A percentile compares a stretch with the other conserved stretches of the same genome.
Conservation (phyloP, 2,888 invertebrate species). For the Kuschelorhynchus macadamiae region DNA sequence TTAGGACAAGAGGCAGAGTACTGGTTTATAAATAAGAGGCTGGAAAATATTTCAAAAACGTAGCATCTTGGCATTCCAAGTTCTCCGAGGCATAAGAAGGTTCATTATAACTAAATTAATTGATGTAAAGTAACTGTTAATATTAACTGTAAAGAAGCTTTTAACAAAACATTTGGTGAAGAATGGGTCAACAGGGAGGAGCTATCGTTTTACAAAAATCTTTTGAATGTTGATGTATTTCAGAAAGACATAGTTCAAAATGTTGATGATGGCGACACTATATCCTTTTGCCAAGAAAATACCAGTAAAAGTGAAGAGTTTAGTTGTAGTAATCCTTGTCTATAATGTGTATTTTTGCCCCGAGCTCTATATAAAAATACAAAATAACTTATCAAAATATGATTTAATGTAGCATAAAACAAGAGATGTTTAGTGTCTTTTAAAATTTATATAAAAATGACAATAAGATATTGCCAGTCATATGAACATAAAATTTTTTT, state of each 20-base stretch:
- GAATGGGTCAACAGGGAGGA: conserved; percentile 8
- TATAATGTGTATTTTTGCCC: neutral
- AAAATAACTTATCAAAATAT: too few species aligned
- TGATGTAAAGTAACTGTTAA: conserved; percentile 11
- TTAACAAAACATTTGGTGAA: conserved; percentile 4
- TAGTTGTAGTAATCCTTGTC: conserved; percentile 1
- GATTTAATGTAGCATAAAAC: too few species aligned
- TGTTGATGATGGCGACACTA: neutral
- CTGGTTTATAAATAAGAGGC: conserved; percentile 1
- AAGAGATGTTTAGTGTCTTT: too few species aligned
- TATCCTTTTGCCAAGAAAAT: neutral
- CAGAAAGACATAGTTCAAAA: conserved; percentile 6
- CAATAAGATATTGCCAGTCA: neutral
- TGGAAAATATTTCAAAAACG: conserved; percentile 11
- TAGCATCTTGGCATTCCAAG: conserved; percentile 11
- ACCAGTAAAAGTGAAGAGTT: conserved; percentile 2
- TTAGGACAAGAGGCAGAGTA: neutral
- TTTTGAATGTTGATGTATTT: neutral
- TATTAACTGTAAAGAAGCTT: conserved; percentile 15
- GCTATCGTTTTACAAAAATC: too few species aligned
- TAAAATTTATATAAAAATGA: too few species aligned
- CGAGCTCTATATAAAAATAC: too few species aligned
- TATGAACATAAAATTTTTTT: neutral
- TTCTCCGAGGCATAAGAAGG: conserved; percentile 13
- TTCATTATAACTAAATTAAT: conserved; percentile 14